A percentile compares a stretch with the other conserved stretches of the same genome.
phyloP scores from a whole-genome alignment of 2,888 invertebrate species.

The Epinotia brunnichana region DNA sequence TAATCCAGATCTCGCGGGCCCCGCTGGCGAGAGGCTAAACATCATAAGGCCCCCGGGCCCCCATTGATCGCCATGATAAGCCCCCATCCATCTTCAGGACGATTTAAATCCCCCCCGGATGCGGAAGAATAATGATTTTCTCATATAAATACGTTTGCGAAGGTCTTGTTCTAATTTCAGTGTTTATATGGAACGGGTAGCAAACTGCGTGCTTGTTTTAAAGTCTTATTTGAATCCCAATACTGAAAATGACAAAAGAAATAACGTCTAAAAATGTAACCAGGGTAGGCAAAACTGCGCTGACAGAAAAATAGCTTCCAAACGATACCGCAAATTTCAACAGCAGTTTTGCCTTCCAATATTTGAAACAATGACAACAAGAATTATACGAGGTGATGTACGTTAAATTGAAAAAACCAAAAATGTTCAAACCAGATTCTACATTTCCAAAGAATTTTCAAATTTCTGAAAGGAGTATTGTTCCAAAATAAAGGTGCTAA shows the following conservation, averaged over 20 bases:
- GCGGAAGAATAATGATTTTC: constrained; percentile 42
- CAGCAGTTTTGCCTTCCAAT: too few relatives aligned
- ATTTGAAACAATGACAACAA: too few relatives aligned
- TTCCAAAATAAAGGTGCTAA: background rate
- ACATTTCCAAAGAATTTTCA: background rate
- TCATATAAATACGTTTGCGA: constrained; percentile 22
- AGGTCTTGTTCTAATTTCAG: constrained; percentile 16
- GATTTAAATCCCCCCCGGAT: constrained; percentile 38
- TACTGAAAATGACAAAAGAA: too few relatives aligned
- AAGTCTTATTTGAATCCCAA: too few relatives aligned
- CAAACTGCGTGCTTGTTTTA: too few relatives aligned
- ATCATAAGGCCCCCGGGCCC: constrained; percentile 29
- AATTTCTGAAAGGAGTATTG: background rate
- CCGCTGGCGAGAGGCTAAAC: constrained; percentile 21
- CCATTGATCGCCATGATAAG: constrained; percentile 41
- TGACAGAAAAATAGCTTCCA: too few relatives aligned
- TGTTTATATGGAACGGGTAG: background rate
- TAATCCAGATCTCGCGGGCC: background rate
- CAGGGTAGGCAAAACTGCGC: too few relatives aligned
- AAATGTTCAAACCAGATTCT: background rate
- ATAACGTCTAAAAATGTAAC: too few relatives aligned
- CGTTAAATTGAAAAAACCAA: too few relatives aligned
- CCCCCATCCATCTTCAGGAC: constrained; percentile 39
- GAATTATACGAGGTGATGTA: too few relatives aligned
- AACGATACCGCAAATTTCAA: too few relatives aligned